phyloP scores from a whole-genome alignment of 2,113 vertebrate species.

The Pan troglodytes region NHGRI_mPanTro3-v2.1_pri NC_072398.2:216202001-216202500 shows the following conservation, averaged over 20 bases:
- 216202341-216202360: too few species aligned
- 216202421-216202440: too few species aligned
- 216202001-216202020: neutral
- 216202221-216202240: accelerated
- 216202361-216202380: too few species aligned
- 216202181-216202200: accelerated
- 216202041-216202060: neutral
- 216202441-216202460: too few species aligned
- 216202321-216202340: too few species aligned
- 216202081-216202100: neutral
- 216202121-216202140: neutral
- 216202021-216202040: accelerated
- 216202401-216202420: too few species aligned
- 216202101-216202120: accelerated
- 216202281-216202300: neutral
- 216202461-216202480: too few species aligned
- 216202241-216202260: accelerated
- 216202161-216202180: accelerated
- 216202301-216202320: neutral
- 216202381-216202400: too few species aligned
- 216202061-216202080: neutral
- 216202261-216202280: neutral
- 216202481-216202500: too few species aligned
- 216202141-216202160: neutral
- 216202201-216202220: neutral